Evolutionary conservation across 2,888 invertebrate genomes (phyloP), one percentile per base, ranked within the genome.

Genomic region (Zeuzera pyrina): DNA sequence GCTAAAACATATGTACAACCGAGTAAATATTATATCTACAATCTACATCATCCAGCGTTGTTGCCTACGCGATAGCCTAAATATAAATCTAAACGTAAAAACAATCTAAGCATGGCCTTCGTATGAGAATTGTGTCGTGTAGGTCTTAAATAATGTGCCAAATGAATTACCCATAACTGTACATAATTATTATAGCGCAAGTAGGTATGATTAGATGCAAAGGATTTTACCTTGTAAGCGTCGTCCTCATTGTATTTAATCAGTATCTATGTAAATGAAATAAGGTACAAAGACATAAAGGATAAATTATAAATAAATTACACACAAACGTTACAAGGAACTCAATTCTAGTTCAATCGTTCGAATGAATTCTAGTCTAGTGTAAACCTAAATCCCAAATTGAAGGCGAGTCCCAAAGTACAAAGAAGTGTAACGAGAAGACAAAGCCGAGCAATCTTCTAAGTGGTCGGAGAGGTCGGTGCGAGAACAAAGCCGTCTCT

Each of bases 381-480:
- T 36, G 29, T 59, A 57, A 57, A 68, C 57, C 52, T 57, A 52
- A 67, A 65, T 58, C 43, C 49, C 45, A 69, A 66, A 69, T 69
- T 65, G 53, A 54, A 59, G 57, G 54, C 58, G 55, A 62, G 56
- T 58, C 48, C 47, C 47, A 34, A 41, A 49, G 51, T 60, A 65
- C 60, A 71, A 68, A 69, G 66, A 70, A 67, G 62, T n/a, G n/a
- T 66, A 60, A 58, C 52, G 57, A 48, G 57, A 66, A 71, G 70
- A 77, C 72, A 76, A 73, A 68, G 68, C 60, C 60, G 54, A 61
- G 69, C 72, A 78, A 79, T 79, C 70, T 76, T 70, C 71, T 77
- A 78, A 78, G 78, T 78, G 79, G 72, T 69, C 52, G 63, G 63
- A 62, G 68, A 66, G 62, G 61, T 58, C 56, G 59, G 54, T n/a